Evolutionary conservation across 2,797 vertebrate genomes (phyloP).

Genomic region (Trachurus trachurus): DNA sequence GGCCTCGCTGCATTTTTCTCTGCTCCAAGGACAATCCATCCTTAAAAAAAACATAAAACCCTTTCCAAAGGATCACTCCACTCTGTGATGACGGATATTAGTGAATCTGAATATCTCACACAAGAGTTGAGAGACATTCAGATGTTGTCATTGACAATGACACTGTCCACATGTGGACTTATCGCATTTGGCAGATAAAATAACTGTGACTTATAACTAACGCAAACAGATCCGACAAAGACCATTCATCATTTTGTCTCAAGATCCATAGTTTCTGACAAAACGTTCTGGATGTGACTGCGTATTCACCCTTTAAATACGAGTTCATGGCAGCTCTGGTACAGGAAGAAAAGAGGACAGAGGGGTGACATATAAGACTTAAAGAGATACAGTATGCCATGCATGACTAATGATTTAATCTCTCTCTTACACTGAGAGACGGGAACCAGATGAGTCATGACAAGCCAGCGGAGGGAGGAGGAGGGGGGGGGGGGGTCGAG

Average conservation of each 20-base stretch:
- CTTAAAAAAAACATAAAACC: constrained; percentile 34
- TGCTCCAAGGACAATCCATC: constrained; percentile 45
- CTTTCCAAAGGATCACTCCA: constrained; percentile 14
- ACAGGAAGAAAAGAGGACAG: constrained; percentile 1
- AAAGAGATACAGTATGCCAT: constrained; percentile 43
- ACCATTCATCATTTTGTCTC: constrained; percentile 8
- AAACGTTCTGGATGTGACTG: constrained; percentile 2
- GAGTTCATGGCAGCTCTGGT: constrained; percentile 28
- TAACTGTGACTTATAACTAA: neutral
- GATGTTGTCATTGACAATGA: constrained; percentile 34
- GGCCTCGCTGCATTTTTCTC: constrained; percentile 2
- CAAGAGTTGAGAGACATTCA: constrained; percentile 21
- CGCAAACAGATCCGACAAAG: neutral
- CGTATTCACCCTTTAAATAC: constrained; percentile 26
- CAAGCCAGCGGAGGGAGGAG: constrained; percentile 39
- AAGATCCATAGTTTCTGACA: neutral
- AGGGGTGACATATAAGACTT: constrained; percentile 32
- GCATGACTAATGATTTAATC: constrained; percentile 70
- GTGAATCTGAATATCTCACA: constrained; percentile 18
- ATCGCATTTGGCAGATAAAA: neutral
- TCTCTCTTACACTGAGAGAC: constrained; percentile 38
- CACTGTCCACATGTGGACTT: constrained; percentile 1
- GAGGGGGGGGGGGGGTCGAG: constrained; percentile 14
- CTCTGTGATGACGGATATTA: constrained; percentile 14
- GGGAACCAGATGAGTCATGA: constrained; percentile 55